A percentile compares a stretch with the other conserved stretches of the same genome.
phyloP scores from a whole-genome alignment of 2,113 vertebrate species.

The Emberiza fucata region DNA sequence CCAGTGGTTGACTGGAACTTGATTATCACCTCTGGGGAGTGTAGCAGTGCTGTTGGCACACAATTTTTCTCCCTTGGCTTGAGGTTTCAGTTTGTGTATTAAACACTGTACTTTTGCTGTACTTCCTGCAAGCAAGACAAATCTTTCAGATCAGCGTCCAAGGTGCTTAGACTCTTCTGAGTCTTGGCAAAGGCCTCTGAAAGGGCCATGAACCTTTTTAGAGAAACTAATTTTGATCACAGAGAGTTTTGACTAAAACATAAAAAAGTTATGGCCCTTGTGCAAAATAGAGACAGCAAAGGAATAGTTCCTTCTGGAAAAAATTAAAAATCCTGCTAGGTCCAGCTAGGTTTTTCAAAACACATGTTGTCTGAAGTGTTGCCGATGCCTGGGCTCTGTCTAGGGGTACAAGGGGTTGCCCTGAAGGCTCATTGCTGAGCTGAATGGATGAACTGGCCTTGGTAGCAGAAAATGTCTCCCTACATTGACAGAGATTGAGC shows the following conservation, averaged over 20 bases:
- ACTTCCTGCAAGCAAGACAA: not conserved
- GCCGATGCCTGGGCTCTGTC: not conserved
- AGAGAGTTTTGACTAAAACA: not conserved
- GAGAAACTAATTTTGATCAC: not conserved
- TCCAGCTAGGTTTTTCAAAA: not conserved
- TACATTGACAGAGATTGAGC: rapidly evolving
- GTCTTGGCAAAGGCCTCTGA: not conserved
- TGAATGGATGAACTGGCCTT: not conserved
- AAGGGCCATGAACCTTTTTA: not conserved
- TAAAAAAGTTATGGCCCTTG: not conserved
- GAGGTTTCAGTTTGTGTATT: not conserved
- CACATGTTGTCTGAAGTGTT: not conserved
- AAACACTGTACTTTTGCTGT: not conserved
- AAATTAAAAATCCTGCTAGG: not conserved
- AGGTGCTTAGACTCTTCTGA: not conserved
- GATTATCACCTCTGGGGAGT: not conserved
- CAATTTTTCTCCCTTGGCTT: not conserved
- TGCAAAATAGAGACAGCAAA: not conserved
- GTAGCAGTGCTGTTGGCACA: not conserved
- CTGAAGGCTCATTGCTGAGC: not conserved
- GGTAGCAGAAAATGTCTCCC: not conserved
- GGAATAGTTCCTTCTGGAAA: not conserved
- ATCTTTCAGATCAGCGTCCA: not conserved
- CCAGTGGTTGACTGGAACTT: not conserved
- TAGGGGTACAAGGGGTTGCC: not conserved